These are phyloP conservation scores for Tipula unca DNA, from an alignment of 2,888 invertebrate species.

Conservation along the genomic window DNA sequence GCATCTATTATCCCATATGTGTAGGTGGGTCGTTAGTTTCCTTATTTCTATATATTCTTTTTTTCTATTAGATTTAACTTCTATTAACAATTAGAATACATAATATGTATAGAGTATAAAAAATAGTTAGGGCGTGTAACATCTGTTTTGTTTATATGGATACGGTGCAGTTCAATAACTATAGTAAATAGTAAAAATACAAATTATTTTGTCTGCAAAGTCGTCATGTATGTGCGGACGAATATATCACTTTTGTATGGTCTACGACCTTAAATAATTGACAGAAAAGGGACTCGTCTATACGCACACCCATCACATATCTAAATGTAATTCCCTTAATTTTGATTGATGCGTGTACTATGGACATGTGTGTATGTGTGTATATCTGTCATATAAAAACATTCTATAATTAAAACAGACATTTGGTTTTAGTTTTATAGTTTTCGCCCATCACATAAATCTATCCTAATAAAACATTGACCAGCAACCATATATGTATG, in stretches of 20 bases:
- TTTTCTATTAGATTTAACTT: not conserved
- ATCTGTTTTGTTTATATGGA: not conserved
- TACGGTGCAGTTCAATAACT: not conserved
- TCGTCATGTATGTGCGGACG: not conserved
- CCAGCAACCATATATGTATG: too few relatives aligned
- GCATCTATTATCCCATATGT: not conserved
- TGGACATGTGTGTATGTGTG: not conserved
- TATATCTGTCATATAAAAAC: not conserved
- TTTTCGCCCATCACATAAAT: not conserved
- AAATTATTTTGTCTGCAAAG: not conserved
- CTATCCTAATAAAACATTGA: not conserved
- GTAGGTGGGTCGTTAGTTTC: not conserved
- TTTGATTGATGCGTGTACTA: not conserved
- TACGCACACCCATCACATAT: not conserved
- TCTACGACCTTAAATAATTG: not conserved
- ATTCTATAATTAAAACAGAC: not conserved
- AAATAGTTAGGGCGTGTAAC: slow-evolving; percentile 8
- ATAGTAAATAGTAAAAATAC: not conserved
- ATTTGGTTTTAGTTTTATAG: not conserved
- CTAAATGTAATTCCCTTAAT: not conserved
- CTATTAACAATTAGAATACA: slow-evolving; percentile 8
- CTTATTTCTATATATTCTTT: not conserved
- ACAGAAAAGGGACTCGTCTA: not conserved
- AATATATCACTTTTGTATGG: not conserved
- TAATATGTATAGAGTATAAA: not conserved